Percentiles rank a stretch among this genome's conserved stretches.
These are phyloP conservation scores for Temnothorax nylanderi DNA, from an alignment of 1,140 invertebrate species.

Conservation along the genomic window DNA sequence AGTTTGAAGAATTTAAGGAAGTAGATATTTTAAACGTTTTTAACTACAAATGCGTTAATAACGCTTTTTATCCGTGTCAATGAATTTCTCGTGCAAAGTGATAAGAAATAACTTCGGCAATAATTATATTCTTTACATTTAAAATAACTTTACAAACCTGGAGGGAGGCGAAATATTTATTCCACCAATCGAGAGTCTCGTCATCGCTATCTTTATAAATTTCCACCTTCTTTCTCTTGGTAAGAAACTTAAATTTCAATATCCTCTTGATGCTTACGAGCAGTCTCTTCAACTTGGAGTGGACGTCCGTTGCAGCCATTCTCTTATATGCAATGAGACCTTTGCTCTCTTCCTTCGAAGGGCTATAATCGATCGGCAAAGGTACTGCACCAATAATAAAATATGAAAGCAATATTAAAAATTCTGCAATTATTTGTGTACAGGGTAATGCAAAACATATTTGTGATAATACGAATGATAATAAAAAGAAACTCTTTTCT, in stretches of 20 bases:
- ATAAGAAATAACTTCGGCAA: not conserved
- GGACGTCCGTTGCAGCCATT: slow-evolving; percentile 53
- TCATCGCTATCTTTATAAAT: slow-evolving; percentile 78
- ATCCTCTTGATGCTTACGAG: slow-evolving; percentile 21
- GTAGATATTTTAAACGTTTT: not conserved
- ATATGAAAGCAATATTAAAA: not conserved
- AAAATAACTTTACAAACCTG: slow-evolving; percentile 79
- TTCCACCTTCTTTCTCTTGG: slow-evolving; percentile 38
- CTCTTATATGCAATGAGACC: slow-evolving; percentile 78
- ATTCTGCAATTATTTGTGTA: not conserved
- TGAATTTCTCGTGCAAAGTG: not conserved
- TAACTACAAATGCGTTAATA: not conserved
- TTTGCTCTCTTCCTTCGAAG: slow-evolving; percentile 74
- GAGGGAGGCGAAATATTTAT: slow-evolving; percentile 90
- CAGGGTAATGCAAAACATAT: not conserved
- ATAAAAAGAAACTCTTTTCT: not conserved
- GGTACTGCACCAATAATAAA: slow-evolving; percentile 51
- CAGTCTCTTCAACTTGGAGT: slow-evolving; percentile 64
- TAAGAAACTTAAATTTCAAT: slow-evolving; percentile 33
- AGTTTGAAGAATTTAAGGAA: not conserved
- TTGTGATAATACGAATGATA: not conserved
- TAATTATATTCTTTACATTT: not conserved
- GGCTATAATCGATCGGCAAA: slow-evolving; percentile 71
- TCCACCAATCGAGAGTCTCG: slow-evolving; percentile 91
- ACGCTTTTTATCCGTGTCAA: not conserved